phyloP scores from a whole-genome alignment of 2,797 vertebrate species.

The Emys orbicularis region DNA sequence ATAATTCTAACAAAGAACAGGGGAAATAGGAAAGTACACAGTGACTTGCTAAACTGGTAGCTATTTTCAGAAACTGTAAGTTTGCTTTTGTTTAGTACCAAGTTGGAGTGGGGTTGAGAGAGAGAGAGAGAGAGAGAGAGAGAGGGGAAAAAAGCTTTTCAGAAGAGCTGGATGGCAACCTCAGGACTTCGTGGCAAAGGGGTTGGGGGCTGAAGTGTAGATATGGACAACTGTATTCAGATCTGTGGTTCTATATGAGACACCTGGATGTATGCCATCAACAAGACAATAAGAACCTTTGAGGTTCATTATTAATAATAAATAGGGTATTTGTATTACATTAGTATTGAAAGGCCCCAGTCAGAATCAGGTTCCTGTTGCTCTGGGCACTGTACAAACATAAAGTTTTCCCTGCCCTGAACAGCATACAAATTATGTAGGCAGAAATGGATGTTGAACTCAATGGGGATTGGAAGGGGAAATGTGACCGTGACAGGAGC shows the following conservation, averaged over 20 bases:
- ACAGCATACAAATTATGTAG: not conserved
- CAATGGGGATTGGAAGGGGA: not conserved
- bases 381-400: not conserved
- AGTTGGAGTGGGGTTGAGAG: not conserved
- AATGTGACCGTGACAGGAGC: not conserved
- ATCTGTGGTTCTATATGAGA: not conserved
- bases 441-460: not conserved
- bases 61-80: conserved; percentile 3
- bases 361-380: not conserved
- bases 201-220: not conserved
- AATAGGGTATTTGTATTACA: not conserved
- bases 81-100: rapidly evolving
- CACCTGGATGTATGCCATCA: not conserved
- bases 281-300: not conserved
- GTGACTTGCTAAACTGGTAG: not conserved
- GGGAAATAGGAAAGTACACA: rapidly evolving
- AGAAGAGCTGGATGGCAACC: not conserved
- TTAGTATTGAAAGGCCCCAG: not conserved
- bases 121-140: not conserved
- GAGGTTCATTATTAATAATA: not conserved
- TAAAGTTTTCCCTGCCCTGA: not conserved
- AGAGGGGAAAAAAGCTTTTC: not conserved
- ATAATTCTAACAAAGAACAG: not conserved
- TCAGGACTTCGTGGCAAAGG: not conserved
- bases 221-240: not conserved